Base-by-base conservation (phyloP, 2,113 vertebrate species). In the Notarius lentiginosus region DNA sequence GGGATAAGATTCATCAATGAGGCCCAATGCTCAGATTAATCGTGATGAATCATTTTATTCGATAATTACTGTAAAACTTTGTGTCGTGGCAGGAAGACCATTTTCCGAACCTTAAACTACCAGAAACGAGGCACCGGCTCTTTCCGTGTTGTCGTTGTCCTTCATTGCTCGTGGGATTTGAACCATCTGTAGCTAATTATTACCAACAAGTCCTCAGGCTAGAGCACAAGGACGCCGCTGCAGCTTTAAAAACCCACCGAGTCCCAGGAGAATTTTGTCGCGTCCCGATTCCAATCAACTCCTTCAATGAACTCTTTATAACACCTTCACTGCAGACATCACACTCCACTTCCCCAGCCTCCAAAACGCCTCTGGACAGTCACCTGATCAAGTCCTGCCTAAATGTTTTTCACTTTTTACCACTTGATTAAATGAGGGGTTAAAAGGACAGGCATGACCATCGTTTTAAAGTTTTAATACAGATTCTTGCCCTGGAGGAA, bases 221-320 rank as follows among this genome's bases (percentile, higher is more conserved):
- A 72, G 60, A 76, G 88, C 20, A 34, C 55, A 5, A 89, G 56
- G 22, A 73, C 60, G 34, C 20, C 41, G 27, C 41, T 53, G 51
- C 41, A 85, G 83, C 83, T 89, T 83, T 72, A 85, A 68, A 89
- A 87, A 87, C 73, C 68, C 82, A 14, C n/a, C 56, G 20, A 30
- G n/a, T 72, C 84, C 80, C 30, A 41, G 34, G 63, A 83, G 60
- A 66, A 68, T 30, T 53, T 68, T 49, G 14, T 76, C 51, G 17
- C 70, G 84, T 65, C 84, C 84, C 82, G 51, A 77, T 75, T 47
- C 75, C 2, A 86, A 70, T 86, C 79, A 75, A 86, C 24, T 51
- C 84, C 73, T 85, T 68, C 51, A 83, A 24, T 53, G 70, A 86
- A 86, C 56, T 60, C 53, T 11, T 58, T 70, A 77, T 34, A 85